phyloP scores from a whole-genome alignment of 2,797 vertebrate species.

The Threskiornis aethiopicus region DNA sequence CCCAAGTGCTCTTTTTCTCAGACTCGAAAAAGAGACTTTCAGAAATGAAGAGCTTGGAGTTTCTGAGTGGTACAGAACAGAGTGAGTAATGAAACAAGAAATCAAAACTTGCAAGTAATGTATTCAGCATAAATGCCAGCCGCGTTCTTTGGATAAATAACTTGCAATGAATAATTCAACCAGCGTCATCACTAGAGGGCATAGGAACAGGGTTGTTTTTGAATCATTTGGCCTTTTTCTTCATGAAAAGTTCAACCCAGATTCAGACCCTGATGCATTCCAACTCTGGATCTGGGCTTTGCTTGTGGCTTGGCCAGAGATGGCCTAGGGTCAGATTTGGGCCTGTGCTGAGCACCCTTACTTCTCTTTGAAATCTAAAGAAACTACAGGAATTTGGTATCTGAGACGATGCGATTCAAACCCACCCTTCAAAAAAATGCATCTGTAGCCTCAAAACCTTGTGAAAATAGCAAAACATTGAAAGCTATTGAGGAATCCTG shows the following conservation, averaged over 20 bases:
- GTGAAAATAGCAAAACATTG: slow-evolving; percentile 17
- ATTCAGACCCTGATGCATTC: neutral
- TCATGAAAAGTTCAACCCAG: neutral
- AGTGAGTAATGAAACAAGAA: slow-evolving; percentile 55
- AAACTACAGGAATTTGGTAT: neutral
- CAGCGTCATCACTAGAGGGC: slow-evolving; percentile 11
- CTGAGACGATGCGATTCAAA: neutral
- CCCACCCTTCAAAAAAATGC: neutral
- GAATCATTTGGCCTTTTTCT: slow-evolving; percentile 42
- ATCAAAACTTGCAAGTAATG: slow-evolving; percentile 63
- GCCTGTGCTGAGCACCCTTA: neutral
- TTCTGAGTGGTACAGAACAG: neutral
- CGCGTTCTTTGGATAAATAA: slow-evolving; percentile 48
- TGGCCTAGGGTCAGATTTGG: neutral
- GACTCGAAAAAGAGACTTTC: slow-evolving; percentile 7
- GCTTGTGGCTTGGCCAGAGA: neutral
- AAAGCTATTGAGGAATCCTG: slow-evolving; percentile 48
- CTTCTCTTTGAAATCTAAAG: neutral
- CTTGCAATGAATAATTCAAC: slow-evolving; percentile 63
- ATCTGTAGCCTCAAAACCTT: neutral
- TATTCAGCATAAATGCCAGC: slow-evolving; percentile 54
- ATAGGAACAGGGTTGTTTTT: slow-evolving; percentile 10
- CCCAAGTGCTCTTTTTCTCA: slow-evolving; percentile 55
- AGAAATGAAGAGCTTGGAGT: neutral
- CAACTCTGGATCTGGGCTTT: neutral